Base-by-base conservation (phyloP, 2,888 invertebrate genomes). In the Drosophila monieri region DNA sequence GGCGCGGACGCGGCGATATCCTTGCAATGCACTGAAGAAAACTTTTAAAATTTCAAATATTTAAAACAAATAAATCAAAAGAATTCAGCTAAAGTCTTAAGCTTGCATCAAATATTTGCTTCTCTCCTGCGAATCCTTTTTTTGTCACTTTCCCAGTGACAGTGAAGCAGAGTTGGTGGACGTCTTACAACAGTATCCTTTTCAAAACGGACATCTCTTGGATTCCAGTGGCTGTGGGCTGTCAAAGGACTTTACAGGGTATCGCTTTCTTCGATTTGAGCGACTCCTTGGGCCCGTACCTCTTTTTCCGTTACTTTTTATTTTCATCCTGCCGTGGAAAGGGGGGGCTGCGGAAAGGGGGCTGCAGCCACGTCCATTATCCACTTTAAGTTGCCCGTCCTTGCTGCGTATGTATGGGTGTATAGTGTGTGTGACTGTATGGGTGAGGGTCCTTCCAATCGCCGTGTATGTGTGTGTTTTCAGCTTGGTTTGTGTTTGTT, bases 371-470 rank as follows among this genome's bases (percentile, higher is more conserved):
- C 74, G 85, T 74, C 86, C 79, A 84, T 84, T 84, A 84, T 84
- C 81, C 84, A 86, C 84, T 84, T 84, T 86, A 84, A 79, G 77
- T 85, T 76, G 83, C 59, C 77, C 72, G 81, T 62, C 66, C 57
- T 67, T 44, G 60, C 47, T 41, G 60, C 60, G 57, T 60, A 43
- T 58, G 54, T 54, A 30, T 46, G 57, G 53, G 51, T 59, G 44
- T 9, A 27, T n/a, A 32, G 32, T 54, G 21, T 67, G 37, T 55
- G 30, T 64, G 55, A 39, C 52, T 51, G 47, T 67, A 48, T 56
- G 35, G 54, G 53, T 37, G 23, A 61, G 51, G 57, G 52, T 56
- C 43, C 43, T 12, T 35, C 47, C 25, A 27, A 25, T 46, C 44
- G 59, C 21, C 53, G 60, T 53, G 12, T 58, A 39, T 55, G 66